Evolutionary conservation across 1,140 invertebrate species (phyloP).

Genomic region (Holotrichia oblita): DNA sequence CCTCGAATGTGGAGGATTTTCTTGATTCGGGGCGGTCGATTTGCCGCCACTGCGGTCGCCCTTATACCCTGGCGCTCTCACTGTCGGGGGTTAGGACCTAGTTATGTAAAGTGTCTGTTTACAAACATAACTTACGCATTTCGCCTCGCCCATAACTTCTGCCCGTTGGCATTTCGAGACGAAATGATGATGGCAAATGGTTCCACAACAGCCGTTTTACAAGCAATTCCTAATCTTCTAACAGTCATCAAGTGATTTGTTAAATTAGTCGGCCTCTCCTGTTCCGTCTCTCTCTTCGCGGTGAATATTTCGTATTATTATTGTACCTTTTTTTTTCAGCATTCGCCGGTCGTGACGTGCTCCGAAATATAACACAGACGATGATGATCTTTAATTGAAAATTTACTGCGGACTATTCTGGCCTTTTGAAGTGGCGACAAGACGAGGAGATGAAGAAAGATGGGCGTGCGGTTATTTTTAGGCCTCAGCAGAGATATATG

Average conservation of each 20-base stretch:
- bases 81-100: conserved; percentile 55
- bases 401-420: background rate
- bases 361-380: background rate
- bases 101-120: conserved; percentile 61
- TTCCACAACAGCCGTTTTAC: conserved; percentile 53
- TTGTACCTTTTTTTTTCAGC: background rate
- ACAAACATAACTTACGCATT: conserved; percentile 57
- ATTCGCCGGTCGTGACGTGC: background rate
- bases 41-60: conserved; percentile 19
- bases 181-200: conserved; percentile 57
- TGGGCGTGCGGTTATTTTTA: background rate
- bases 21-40: conserved; percentile 29
- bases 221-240: conserved; percentile 57
- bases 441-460: background rate
- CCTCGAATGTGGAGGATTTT: conserved; percentile 33
- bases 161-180: conserved; percentile 50
- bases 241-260: conserved; percentile 49
- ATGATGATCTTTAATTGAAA: conserved; percentile 5
- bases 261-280: conserved; percentile 19
- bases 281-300: background rate
- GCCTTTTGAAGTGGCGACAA: background rate
- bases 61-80: conserved; percentile 2
- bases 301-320: conserved; percentile 14
- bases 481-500: no score
- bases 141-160: conserved; percentile 54